These are phyloP conservation scores for Halcyon senegalensis DNA, from an alignment of 2,113 vertebrate genomes.

Conservation along the genomic window DNA sequence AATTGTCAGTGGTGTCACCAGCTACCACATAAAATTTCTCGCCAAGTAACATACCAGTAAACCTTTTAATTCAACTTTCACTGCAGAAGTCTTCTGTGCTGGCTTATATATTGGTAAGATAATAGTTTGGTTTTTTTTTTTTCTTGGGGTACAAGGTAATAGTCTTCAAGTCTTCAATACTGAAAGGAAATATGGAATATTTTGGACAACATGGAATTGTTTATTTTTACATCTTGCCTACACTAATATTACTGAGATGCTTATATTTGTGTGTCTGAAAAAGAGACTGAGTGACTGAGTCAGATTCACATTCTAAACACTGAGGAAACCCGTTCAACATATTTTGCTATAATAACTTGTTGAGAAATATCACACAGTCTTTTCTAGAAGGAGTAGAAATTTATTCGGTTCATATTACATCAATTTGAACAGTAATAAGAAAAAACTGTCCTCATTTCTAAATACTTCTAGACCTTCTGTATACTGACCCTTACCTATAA, in stretches of 20 bases:
- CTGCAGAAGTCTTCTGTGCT: neutral
- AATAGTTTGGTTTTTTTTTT: neutral
- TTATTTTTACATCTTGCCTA: neutral
- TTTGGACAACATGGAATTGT: neutral
- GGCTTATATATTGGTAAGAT: neutral
- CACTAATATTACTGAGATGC: neutral
- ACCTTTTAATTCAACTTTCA: neutral
- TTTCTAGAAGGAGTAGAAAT: neutral
- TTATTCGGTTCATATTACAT: neutral
- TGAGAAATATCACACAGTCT: neutral
- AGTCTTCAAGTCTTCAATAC: neutral
- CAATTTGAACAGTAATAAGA: neutral
- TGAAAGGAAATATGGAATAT: neutral
- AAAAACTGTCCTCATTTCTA: neutral
- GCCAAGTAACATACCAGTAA: neutral
- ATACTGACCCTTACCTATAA: neutral
- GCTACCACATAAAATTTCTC: neutral
- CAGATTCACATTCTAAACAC: neutral
- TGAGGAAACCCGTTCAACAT: neutral
- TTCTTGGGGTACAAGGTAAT: neutral
- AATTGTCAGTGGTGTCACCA: neutral
- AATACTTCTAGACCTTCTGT: neutral
- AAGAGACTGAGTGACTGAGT: neutral
- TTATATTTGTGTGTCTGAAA: neutral
- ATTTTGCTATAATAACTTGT: neutral